phyloP scores from a whole-genome alignment of 1,140 invertebrate genomes.

The Cydia splendana region DNA sequence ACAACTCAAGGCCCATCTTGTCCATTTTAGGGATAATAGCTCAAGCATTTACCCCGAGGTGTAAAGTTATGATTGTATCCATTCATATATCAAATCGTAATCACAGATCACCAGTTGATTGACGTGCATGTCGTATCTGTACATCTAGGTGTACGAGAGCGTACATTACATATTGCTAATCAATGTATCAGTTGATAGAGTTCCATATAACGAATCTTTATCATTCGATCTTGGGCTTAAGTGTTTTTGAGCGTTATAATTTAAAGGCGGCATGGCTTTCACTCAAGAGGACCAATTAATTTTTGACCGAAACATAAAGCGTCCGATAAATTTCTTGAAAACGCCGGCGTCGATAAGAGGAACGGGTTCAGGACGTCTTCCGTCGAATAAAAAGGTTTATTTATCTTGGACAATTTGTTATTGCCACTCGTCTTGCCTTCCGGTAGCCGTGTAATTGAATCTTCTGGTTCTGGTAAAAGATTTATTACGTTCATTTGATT shows the following conservation, averaged over 20 bases:
- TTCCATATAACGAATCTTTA: conserved; percentile 33
- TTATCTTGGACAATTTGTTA: conserved; percentile 79
- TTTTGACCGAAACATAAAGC: conserved; percentile 68
- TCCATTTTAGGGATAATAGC: conserved; percentile 18
- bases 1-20: conserved; percentile 13
- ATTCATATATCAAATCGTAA: conserved; percentile 30
- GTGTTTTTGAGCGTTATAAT: conserved; percentile 62
- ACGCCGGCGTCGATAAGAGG: conserved; percentile 57
- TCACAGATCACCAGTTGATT: conserved; percentile 21
- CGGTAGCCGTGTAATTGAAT: conserved; percentile 78
- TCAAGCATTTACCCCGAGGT: conserved; percentile 22
- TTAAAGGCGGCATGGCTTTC: conserved; percentile 62
- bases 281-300: conserved; percentile 66
- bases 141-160: conserved; percentile 6
- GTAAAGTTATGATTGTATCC: conserved; percentile 32
- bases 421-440: conserved; percentile 71
- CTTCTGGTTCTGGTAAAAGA: conserved; percentile 75
- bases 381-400: conserved; percentile 71
- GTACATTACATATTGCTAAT: conserved; percentile 24
- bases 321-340: conserved; percentile 68
- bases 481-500: conserved; percentile 65
- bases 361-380: conserved; percentile 61
- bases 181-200: conserved; percentile 20
- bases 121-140: conserved; percentile 15
- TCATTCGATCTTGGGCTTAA: conserved; percentile 49